These are phyloP conservation scores for Ectropis grisescens DNA, from an alignment of 1,140 invertebrate species.

Conservation along the genomic window DNA sequence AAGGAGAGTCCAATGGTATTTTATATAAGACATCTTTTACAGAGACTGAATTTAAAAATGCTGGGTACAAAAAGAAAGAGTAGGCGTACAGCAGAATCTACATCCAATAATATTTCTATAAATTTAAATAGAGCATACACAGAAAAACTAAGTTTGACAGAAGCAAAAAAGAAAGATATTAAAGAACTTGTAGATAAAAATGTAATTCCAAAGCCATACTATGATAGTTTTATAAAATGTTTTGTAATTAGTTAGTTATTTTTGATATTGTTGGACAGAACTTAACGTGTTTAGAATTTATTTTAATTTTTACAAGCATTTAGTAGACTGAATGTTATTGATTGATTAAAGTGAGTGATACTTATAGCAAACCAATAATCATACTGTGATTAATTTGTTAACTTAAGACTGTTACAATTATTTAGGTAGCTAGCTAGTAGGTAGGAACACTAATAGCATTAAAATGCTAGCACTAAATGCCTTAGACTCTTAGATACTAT, in stretches of 20 bases:
- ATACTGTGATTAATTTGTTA: conserved; percentile 4
- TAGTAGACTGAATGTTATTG: not conserved
- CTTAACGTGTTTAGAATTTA: conserved; percentile 1
- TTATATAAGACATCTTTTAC: conserved; percentile 16
- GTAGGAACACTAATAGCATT: conserved; percentile 3
- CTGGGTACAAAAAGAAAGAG: conserved; percentile 14
- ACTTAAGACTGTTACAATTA: conserved; percentile 3
- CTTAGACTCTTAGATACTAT: too few species aligned
- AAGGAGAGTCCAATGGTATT: conserved; percentile 9
- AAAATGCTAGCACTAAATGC: not conserved
- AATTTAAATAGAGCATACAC: conserved; percentile 13
- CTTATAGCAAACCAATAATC: too few species aligned
- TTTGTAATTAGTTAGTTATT: conserved; percentile 1
- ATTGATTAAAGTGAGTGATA: conserved; percentile 1
- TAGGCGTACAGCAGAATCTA: not conserved
- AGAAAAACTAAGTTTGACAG: conserved; percentile 11
- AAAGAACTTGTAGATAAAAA: conserved; percentile 20
- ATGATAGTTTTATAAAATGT: conserved; percentile 12
- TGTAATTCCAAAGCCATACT: conserved; percentile 15
- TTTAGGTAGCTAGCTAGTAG: conserved; percentile 1
- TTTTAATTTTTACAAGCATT: conserved; percentile 1
- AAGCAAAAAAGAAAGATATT: conserved; percentile 17
- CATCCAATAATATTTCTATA: conserved; percentile 3
- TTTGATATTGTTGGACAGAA: too few species aligned
- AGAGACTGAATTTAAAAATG: conserved; percentile 9